Base-by-base conservation (phyloP, 2,888 invertebrate species). In the Trissolcus brochymenae region DNA sequence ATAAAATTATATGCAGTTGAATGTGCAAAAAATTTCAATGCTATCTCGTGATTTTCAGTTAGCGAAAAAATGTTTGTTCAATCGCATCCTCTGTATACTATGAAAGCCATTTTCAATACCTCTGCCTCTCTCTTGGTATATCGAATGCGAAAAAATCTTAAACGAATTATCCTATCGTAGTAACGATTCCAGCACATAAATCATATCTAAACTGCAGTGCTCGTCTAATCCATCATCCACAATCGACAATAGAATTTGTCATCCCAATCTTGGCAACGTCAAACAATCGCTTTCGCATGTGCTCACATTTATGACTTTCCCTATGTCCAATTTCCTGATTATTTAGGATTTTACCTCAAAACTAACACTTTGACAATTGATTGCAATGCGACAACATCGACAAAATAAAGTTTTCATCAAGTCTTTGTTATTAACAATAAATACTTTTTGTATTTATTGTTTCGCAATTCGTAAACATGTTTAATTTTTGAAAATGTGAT, bases 161-260 rank as follows among this genome's bases (percentile, higher is more conserved):
- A 62, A 67, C 59, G 68, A 75, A 75, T 68, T 68, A 68, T 68
- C 57, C 62, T 46, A 40, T 43, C 51, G 43, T 29, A 29, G 43
- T 61, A 67, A 57, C 54, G 46, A 59, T 74, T 53, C 74, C 55
- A 59, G 56, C 55, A 65, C 65, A 65, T 76, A 70, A 76, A 76
- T 76, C 70, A 76, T 43, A 43, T 43, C 60, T 41, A 50, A 60
- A 70, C 57, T 59, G 49, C 35, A 40, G 16, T 29, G 35, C 29
- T 53, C 64, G n/a, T 70, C 56, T 14, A 53, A 76, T 70, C 56
- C 60, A 70, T 76, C 70, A 61, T 65, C 51, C 51, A 50, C 70
- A 13, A 65, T 76, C 65, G 70, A 76, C 70, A 76, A 76, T 76
- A 70, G 70, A 76, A 76, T 76, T 76, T 65, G 65, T 76, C 75